phyloP scores from a whole-genome alignment of 2,797 vertebrate species.

The Pachyuromys duprasi region DNA sequence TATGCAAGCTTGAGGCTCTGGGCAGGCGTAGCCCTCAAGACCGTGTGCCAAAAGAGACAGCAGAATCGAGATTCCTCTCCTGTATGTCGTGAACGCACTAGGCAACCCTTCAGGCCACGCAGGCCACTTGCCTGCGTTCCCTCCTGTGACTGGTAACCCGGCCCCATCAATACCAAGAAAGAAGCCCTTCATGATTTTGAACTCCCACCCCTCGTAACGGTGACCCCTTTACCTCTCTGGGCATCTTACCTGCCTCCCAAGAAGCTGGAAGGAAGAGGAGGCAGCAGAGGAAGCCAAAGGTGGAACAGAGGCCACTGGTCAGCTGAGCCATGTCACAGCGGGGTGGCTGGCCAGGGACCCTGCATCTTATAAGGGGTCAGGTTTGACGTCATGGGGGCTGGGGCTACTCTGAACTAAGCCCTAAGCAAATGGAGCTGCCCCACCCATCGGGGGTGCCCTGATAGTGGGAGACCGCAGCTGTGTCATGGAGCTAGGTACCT shows the following conservation, averaged over 20 bases:
- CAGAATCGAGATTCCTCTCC: neutral
- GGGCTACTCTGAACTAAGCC: constrained; percentile 62
- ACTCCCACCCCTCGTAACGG: neutral
- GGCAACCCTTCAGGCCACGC: neutral
- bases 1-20: neutral
- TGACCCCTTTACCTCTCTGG: neutral
- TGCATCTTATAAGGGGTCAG: constrained; percentile 64
- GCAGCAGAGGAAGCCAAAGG: constrained; percentile 33
- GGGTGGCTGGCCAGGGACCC: neutral
- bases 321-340: constrained; percentile 58
- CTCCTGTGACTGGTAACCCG: neutral
- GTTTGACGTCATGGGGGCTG: constrained; percentile 74
- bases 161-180: neutral
- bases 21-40: neutral
- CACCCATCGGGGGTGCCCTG: constrained; percentile 47
- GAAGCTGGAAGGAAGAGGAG: constrained; percentile 70
- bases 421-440: constrained; percentile 75
- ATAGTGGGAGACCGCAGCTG: constrained; percentile 62
- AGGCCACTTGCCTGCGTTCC: accelerated
- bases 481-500: constrained; percentile 30
- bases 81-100: neutral
- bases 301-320: neutral
- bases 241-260: constrained; percentile 73
- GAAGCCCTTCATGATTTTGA: neutral
- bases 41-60: neutral